Base-by-base conservation (phyloP, 1,140 invertebrate genomes). In the Potamilus streckersoni region DNA sequence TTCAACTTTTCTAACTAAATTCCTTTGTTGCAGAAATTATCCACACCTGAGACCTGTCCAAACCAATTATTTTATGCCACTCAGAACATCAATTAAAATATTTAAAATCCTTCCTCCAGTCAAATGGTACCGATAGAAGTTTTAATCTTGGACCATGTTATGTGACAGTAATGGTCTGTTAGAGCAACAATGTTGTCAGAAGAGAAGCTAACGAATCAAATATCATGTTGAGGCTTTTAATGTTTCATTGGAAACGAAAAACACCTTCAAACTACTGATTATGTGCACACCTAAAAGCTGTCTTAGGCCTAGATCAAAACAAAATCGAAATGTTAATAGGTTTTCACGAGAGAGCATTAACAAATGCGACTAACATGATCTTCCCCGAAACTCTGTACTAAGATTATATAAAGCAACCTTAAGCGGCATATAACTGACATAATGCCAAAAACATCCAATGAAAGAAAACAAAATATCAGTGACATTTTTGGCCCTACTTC, bases 341-440 rank as follows among this genome's bases (percentile, higher is more conserved):
- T 4, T 49, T 3, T 20, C 2, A 61, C 60, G 60, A 61, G 20
- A 61, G 2, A 61, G 60, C 60, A 61, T 19, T 61, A 20, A 61
- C 60, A 61, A 61, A 61, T 61, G 27, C 27, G 3, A 31, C 73
- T 11, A 60, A 62, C 49, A 6, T 13, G n/a, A 63, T 38, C 27
- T 69, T 74, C 57, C 73, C 73, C 3, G 49, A 72, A 65, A 3
- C 17, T 77, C 2, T 73, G 76, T 23, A 75, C 70, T 12, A 57
- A 62, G 65, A 70, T 66, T 64, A 60, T 76, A 57, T 57, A 73
- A 65, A 62, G 76, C 71, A 79, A 76, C 61, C 19, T 79, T 17
- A 73, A 64, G 55, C 23, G 65, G 67, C 69, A 79, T 13, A 49
- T 71, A 49, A 72, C 55, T n/a, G 19, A 61, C n/a, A 74, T 71